Evolutionary conservation across 2,113 vertebrate species (phyloP).

Genomic region (Indri indri): DNA sequence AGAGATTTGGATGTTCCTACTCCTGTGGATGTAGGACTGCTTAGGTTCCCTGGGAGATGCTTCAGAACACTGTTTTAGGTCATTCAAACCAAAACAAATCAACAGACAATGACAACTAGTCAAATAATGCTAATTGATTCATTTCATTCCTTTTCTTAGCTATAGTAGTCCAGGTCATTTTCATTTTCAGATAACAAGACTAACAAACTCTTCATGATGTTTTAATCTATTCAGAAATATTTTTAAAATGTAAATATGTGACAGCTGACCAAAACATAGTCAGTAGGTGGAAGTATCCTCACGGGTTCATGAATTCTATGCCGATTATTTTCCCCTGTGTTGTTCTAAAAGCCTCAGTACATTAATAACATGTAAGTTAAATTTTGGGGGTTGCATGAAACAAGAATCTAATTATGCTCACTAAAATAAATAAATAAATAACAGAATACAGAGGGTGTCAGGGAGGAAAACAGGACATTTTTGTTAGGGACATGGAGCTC

Average conservation of each 20-base stretch:
- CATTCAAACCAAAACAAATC: conserved; percentile 11
- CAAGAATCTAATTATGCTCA: background rate
- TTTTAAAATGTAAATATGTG: background rate
- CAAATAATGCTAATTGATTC: background rate
- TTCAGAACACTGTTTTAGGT: background rate
- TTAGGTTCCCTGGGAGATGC: background rate
- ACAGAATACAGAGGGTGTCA: background rate
- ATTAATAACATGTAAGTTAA: background rate
- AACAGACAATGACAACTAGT: background rate
- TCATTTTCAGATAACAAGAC: conserved; percentile 30
- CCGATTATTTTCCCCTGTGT: background rate
- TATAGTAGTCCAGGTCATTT: background rate
- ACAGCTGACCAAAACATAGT: background rate
- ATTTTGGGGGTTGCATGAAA: background rate
- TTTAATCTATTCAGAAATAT: background rate
- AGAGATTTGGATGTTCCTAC: background rate
- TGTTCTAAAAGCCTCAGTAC: background rate
- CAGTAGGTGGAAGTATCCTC: background rate
- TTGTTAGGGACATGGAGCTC: background rate
- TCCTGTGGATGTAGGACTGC: background rate
- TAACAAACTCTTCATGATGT: background rate
- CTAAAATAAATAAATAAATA: background rate
- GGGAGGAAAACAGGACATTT: background rate
- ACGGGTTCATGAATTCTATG: background rate
- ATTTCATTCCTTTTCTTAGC: background rate